Percentiles rank a stretch among this genome's conserved stretches.
Evolutionary conservation across 1,140 invertebrate species (phyloP).

Genomic region (Apis laboriosa): DNA sequence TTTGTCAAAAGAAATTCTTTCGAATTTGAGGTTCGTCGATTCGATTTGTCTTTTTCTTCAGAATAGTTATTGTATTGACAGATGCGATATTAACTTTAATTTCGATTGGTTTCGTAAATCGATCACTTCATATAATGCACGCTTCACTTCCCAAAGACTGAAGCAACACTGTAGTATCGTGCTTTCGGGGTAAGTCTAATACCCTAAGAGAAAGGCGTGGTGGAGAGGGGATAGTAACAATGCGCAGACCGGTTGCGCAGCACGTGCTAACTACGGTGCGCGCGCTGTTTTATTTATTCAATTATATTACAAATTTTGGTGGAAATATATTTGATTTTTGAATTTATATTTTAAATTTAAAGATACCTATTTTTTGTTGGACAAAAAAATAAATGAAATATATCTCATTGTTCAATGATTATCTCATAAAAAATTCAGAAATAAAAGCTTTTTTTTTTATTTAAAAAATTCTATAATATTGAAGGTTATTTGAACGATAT

Average conservation of each 20-base stretch:
- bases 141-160: slow-evolving; percentile 69
- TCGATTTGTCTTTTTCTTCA: neutral
- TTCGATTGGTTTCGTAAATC: neutral
- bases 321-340: neutral
- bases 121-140: neutral
- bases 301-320: neutral
- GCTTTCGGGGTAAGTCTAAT: slow-evolving; percentile 62
- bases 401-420: neutral
- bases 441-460: neutral
- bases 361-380: neutral
- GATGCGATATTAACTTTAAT: neutral
- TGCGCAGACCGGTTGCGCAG: slow-evolving; percentile 73
- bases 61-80: too few species aligned
- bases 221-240: slow-evolving; percentile 35
- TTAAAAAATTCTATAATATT: neutral
- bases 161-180: slow-evolving; percentile 63
- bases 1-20: neutral
- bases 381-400: neutral
- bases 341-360: neutral
- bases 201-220: slow-evolving; percentile 8
- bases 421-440: neutral
- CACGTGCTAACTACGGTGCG: slow-evolving; percentile 59
- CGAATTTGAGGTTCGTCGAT: too few species aligned
- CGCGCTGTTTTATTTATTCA: neutral
- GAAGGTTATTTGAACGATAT: neutral